Evolutionary conservation across 2,888 invertebrate genomes (phyloP).

Genomic region (Brachypalpus laphriformis): DNA sequence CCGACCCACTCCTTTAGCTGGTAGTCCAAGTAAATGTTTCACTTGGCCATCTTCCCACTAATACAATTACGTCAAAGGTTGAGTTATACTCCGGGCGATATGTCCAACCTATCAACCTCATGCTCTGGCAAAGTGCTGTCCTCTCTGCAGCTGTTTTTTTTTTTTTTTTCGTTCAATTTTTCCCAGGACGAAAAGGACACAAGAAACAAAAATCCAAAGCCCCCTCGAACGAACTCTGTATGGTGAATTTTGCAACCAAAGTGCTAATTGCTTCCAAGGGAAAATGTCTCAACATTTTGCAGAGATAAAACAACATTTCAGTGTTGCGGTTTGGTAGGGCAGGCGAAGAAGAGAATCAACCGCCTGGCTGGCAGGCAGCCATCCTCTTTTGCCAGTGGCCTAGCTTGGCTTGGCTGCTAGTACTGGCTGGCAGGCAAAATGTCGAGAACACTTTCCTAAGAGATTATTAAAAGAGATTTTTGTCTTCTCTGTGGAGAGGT

Average conservation of each 20-base stretch:
- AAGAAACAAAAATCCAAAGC: background rate
- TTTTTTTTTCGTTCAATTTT: conserved; percentile 20
- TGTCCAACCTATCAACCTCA: conserved; percentile 69
- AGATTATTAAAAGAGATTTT: conserved; percentile 74
- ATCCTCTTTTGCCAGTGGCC: conserved; percentile 43
- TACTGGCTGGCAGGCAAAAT: conserved; percentile 69
- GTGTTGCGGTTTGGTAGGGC: conserved; percentile 58
- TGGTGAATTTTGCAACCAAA: conserved; percentile 75
- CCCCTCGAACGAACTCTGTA: conserved; percentile 21
- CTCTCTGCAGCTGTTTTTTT: conserved; percentile 30
- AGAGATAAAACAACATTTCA: conserved; percentile 74
- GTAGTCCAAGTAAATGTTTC: conserved; percentile 68
- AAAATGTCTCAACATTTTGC: conserved; percentile 75
- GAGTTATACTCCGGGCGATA: conserved; percentile 64
- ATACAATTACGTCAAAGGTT: conserved; percentile 74
- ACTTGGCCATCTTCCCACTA: conserved; percentile 74
- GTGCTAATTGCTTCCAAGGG: conserved; percentile 76
- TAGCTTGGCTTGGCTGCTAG: conserved; percentile 30
- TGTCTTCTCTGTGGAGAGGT: conserved; percentile 63
- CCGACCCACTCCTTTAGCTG: conserved; percentile 1
- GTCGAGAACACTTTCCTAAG: conserved; percentile 72
- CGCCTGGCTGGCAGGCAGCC: conserved; percentile 69
- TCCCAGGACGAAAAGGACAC: conserved; percentile 8
- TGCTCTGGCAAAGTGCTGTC: conserved; percentile 58
- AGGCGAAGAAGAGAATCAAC: background rate